Evolutionary conservation across 92 coral and sea anemone species (phyloP).

Genomic region (Bergia sp.): DNA sequence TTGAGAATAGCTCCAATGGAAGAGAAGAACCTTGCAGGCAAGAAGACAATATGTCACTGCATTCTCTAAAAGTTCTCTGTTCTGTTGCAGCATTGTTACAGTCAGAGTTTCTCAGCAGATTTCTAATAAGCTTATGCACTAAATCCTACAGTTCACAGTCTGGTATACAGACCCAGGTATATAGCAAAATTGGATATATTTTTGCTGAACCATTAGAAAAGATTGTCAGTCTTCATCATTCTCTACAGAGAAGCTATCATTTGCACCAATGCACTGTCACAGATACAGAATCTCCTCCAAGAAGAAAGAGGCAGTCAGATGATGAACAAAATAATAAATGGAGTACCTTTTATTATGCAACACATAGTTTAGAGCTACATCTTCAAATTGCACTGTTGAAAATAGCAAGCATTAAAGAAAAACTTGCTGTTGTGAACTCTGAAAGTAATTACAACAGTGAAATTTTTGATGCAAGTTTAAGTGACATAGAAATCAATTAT

Average conservation of each 20-base stretch:
- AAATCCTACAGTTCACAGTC: slow-evolving; percentile 43
- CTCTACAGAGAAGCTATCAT: slow-evolving; percentile 70
- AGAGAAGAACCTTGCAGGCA: neutral
- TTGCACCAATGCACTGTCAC: slow-evolving; percentile 63
- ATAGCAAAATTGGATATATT: slow-evolving; percentile 39
- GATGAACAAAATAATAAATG: slow-evolving; percentile 28
- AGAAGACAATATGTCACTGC: slow-evolving; percentile 55
- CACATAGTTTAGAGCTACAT: slow-evolving; percentile 88
- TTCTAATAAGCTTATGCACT: slow-evolving; percentile 61
- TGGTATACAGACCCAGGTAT: slow-evolving; percentile 24
- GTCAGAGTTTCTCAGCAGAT: slow-evolving; percentile 80
- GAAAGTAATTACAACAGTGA: slow-evolving; percentile 19
- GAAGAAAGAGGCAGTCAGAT: neutral
- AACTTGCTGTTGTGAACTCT: slow-evolving; percentile 37
- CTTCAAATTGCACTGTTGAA: slow-evolving; percentile 75
- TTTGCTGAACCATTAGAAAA: slow-evolving; percentile 52
- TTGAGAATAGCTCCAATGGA: neutral
- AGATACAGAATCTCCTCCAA: slow-evolving; percentile 10
- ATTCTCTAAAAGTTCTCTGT: slow-evolving; percentile 58
- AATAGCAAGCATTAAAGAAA: slow-evolving; percentile 57
- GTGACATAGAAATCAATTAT: slow-evolving; percentile 54
- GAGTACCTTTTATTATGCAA: slow-evolving; percentile 62
- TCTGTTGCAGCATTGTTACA: slow-evolving; percentile 64
- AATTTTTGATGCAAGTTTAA: neutral
- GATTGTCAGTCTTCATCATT: slow-evolving; percentile 37